A percentile compares a stretch with the other conserved stretches of the same genome.
Evolutionary conservation across 2,888 invertebrate species (phyloP).

Genomic region (Dichetophora obliterata): DNA sequence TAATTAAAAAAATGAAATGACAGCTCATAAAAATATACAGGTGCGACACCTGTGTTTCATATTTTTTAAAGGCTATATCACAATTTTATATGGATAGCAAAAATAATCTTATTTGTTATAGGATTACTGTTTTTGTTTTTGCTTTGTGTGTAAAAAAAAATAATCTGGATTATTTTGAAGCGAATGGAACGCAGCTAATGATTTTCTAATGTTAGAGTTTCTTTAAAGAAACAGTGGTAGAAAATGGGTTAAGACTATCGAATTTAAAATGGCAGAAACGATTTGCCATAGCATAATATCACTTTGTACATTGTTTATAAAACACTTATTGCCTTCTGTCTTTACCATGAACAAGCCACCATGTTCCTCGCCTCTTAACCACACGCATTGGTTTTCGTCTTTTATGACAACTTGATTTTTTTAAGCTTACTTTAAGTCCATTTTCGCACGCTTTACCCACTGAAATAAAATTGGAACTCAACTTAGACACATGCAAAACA

Average conservation of each 20-base stretch:
- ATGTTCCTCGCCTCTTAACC: slow-evolving; percentile 12
- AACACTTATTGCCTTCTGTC: slow-evolving; percentile 21
- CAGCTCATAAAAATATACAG: no score
- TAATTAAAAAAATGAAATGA: no score
- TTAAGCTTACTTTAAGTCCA: slow-evolving; percentile 33
- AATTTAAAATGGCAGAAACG: slow-evolving; percentile 35
- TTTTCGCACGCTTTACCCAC: slow-evolving; percentile 44
- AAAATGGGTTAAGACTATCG: slow-evolving; percentile 24
- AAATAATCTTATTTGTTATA: no score
- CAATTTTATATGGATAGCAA: no score
- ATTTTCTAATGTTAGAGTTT: no score
- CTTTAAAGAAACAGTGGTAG: no score
- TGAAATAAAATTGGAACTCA: slow-evolving; percentile 48
- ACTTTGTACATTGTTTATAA: not conserved
- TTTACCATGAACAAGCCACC: slow-evolving; percentile 28
- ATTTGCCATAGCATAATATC: slow-evolving; percentile 31
- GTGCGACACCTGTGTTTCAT: no score
- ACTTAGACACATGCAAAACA: slow-evolving; percentile 43
- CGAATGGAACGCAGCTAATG: no score
- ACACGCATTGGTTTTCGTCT: slow-evolving; percentile 16
- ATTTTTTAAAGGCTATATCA: no score
- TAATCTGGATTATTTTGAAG: no score
- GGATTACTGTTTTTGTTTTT: no score
- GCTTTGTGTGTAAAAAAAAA: no score
- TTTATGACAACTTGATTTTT: slow-evolving; percentile 26